Conservation (phyloP, 35 echinoderm and acorn worm genomes). For the Lytechinus pictus region DNA sequence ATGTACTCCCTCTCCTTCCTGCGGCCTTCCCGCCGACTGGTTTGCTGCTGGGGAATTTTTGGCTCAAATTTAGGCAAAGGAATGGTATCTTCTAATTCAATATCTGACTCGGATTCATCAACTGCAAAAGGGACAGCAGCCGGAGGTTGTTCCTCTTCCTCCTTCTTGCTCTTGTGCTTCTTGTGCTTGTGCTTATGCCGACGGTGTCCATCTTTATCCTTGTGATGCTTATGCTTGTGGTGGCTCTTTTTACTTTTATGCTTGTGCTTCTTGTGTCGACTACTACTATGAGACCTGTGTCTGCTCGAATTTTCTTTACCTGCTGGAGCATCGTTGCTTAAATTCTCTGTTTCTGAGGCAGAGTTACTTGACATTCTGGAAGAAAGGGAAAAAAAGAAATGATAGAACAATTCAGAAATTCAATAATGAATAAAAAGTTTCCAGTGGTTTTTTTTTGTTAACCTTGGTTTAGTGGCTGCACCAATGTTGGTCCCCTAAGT, state of each 20-base stretch:
- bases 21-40: background rate
- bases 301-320: background rate
- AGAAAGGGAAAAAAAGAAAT: background rate
- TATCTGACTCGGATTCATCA: constrained; percentile 50
- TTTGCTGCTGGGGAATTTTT: constrained; percentile 22
- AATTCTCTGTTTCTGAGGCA: background rate
- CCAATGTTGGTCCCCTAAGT: no score
- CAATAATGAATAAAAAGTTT: no score
- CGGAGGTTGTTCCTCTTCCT: constrained; percentile 43
- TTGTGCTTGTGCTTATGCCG: constrained; percentile 94
- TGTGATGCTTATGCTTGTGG: constrained; percentile 58
- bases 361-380: constrained; percentile 37
- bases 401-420: no score
- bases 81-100: constrained; percentile 16
- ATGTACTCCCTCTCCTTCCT: constrained; percentile 17
- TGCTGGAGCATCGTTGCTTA: background rate
- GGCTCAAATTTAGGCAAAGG: constrained; percentile 50
- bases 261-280: constrained; percentile 57
- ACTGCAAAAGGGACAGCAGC: constrained; percentile 27
- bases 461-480: no score
- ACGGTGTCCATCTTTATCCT: constrained; percentile 65
- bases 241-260: constrained; percentile 61
- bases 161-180: constrained; percentile 68
- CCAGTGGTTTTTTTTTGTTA: no score
- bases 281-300: constrained; percentile 28